Evolutionary conservation across 2,797 vertebrate species (phyloP).

Genomic region (Merluccius polli): DNA sequence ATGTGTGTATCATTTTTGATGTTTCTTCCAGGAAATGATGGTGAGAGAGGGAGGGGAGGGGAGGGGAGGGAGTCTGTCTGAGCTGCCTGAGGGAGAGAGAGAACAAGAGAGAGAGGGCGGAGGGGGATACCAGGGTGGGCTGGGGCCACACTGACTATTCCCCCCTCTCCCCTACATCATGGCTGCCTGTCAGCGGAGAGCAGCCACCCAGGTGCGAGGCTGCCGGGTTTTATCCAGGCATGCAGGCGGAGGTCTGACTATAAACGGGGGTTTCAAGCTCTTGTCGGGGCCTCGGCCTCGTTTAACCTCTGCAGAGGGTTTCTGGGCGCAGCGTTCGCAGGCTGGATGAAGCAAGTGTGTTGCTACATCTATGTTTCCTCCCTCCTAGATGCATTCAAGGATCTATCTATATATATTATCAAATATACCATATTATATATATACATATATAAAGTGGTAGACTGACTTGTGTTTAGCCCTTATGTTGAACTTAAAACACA

Average conservation of each 20-base stretch:
- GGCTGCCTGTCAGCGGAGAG: constrained; percentile 45
- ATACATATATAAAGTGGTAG: no score
- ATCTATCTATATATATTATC: no score
- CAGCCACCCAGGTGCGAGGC: constrained; percentile 13
- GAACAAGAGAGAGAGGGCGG: not conserved
- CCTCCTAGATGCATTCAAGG: no score
- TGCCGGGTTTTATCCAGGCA: constrained; percentile 19
- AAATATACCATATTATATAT: no score
- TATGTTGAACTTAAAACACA: no score
- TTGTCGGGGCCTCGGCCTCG: not conserved
- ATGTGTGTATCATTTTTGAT: not conserved
- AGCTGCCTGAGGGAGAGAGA: constrained; percentile 23
- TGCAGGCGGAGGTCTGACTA: not conserved
- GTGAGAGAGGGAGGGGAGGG: not conserved
- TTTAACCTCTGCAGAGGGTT: constrained; percentile 4
- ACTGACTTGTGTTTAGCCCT: no score
- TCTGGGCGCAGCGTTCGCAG: not conserved
- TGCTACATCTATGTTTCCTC: not conserved
- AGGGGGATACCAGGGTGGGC: constrained; percentile 5
- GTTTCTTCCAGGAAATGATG: constrained; percentile 4
- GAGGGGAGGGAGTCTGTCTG: not conserved
- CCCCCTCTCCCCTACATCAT: constrained; percentile 55
- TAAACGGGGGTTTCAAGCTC: not conserved
- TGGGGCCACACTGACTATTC: constrained; percentile 34
- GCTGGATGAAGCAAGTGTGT: no score